phyloP scores from a whole-genome alignment of 2,888 invertebrate species.

The Nephrotoma guestfalica region DNA sequence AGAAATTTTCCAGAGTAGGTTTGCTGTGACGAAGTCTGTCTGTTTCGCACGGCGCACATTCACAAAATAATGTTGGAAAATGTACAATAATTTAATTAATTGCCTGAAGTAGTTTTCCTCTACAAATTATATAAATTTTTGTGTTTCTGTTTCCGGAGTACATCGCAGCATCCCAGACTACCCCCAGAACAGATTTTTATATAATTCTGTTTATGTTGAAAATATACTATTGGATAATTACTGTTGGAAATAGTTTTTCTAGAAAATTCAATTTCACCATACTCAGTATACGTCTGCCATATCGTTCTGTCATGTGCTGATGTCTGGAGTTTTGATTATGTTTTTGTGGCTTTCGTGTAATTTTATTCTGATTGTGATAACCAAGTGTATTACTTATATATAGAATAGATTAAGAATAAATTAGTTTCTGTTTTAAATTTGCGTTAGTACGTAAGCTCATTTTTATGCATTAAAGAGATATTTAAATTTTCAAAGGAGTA shows the following conservation, averaged over 20 bases:
- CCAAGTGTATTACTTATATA: too few species aligned
- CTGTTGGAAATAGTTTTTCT: background rate
- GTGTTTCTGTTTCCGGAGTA: background rate
- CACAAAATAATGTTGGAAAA: background rate
- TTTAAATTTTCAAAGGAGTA: too few species aligned
- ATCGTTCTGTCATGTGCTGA: background rate
- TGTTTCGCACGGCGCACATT: background rate
- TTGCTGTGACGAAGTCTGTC: background rate
- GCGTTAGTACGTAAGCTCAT: too few species aligned
- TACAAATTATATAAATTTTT: background rate
- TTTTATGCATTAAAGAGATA: too few species aligned
- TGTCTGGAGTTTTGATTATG: background rate
- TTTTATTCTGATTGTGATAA: background rate
- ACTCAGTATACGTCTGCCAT: background rate
- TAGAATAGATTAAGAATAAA: too few species aligned
- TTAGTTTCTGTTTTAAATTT: too few species aligned
- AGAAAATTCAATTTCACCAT: background rate
- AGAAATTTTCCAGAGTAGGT: background rate
- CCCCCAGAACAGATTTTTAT: background rate
- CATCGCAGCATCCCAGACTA: background rate
- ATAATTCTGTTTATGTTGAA: background rate
- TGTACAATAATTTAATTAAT: background rate
- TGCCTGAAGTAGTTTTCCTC: background rate
- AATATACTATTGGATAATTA: background rate
- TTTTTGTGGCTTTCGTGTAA: background rate